These are phyloP conservation scores for Cecropterus lyciades DNA, from an alignment of 1,140 invertebrate genomes.

Conservation along the genomic window DNA sequence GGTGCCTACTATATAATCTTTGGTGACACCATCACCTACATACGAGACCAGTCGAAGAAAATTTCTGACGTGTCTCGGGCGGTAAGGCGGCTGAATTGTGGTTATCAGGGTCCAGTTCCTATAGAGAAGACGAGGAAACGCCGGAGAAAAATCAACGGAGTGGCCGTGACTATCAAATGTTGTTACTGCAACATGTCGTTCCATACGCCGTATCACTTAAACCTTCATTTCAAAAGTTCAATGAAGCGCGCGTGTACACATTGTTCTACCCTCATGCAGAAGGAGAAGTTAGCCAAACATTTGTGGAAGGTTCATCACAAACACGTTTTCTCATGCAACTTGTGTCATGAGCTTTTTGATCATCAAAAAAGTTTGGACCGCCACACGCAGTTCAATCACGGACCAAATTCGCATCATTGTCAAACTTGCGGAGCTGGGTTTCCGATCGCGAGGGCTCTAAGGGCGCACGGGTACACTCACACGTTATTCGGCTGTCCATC, in stretches of 20 bases:
- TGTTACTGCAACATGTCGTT: conserved; percentile 67
- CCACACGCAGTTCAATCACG: conserved; percentile 46
- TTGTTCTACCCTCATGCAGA: conserved; percentile 49
- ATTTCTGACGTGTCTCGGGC: conserved; percentile 34
- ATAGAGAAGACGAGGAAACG: conserved; percentile 21
- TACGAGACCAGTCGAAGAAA: conserved; percentile 44
- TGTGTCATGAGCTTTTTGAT: conserved; percentile 56
- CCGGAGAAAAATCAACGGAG: conserved; percentile 13
- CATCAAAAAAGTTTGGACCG: conserved; percentile 13
- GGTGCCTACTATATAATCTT: conserved; percentile 57
- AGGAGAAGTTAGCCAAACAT: conserved; percentile 50
- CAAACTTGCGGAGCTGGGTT: conserved; percentile 54
- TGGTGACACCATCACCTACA: conserved; percentile 37
- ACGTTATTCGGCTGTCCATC: conserved; percentile 57
- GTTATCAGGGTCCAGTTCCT: background rate
- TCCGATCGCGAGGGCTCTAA: conserved; percentile 52
- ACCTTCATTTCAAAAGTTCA: conserved; percentile 62
- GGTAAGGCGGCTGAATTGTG: conserved; percentile 40
- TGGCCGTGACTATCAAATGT: conserved; percentile 42
- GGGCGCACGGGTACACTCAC: conserved; percentile 58
- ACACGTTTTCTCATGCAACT: conserved; percentile 43
- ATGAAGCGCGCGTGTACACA: conserved; percentile 50
- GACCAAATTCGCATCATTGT: conserved; percentile 41
- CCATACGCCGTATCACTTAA: conserved; percentile 51
- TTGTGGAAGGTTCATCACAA: conserved; percentile 46